Evolutionary conservation across 1,140 invertebrate species (phyloP).

Genomic region (Pararge aegeria): DNA sequence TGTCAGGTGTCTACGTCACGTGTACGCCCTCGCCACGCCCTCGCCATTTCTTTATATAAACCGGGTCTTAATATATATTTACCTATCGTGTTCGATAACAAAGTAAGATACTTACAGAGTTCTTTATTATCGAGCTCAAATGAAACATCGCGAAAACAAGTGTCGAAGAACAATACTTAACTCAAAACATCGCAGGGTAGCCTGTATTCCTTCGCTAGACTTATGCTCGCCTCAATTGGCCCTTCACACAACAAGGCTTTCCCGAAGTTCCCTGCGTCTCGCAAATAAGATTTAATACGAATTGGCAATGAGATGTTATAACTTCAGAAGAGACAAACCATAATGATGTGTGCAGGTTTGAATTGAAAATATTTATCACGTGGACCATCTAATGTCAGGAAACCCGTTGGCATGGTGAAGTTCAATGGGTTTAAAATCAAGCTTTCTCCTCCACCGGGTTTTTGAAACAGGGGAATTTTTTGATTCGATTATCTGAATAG

Average conservation of each 20-base stretch:
- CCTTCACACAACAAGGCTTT: conserved; percentile 20
- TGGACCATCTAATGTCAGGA: too few species aligned
- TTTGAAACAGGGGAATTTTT: too few species aligned
- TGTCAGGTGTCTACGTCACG: too few species aligned
- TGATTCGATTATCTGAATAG: too few species aligned
- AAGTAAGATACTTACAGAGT: background rate
- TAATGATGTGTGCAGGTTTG: too few species aligned
- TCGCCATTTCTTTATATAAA: background rate
- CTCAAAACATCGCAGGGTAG: conserved; percentile 10
- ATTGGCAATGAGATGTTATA: background rate
- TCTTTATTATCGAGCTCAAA: background rate
- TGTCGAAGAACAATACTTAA: conserved; percentile 9
- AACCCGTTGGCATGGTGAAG: too few species aligned
- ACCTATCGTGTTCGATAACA: background rate
- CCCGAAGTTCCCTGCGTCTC: conserved; percentile 12
- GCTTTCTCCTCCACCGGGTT: too few species aligned
- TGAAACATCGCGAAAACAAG: conserved; percentile 14
- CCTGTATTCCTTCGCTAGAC: conserved; percentile 21
- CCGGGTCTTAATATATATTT: background rate
- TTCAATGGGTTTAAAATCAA: too few species aligned
- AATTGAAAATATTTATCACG: too few species aligned
- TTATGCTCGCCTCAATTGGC: conserved; percentile 23
- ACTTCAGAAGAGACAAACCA: too few species aligned
- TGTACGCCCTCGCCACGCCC: too few species aligned
- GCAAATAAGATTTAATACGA: conserved; percentile 3